A percentile compares a stretch with the other conserved stretches of the same genome.
Evolutionary conservation across 2,113 vertebrate genomes (phyloP).

Genomic region (Fulmarus glacialis): DNA sequence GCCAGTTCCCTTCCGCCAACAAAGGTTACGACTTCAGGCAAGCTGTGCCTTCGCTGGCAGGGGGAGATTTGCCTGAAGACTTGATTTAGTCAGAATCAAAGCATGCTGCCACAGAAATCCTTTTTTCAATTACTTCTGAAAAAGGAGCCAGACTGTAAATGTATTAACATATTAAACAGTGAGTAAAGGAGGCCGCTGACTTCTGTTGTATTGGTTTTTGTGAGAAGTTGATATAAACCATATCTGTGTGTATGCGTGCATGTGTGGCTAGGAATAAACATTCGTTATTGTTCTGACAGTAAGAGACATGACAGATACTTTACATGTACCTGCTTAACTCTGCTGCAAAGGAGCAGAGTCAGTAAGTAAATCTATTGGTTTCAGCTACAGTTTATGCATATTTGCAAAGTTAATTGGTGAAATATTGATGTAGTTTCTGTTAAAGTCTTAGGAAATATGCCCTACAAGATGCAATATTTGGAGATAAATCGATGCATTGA

Average conservation of each 20-base stretch:
- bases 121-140: constrained; percentile 72
- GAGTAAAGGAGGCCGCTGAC: constrained; percentile 3
- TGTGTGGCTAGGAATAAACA: background rate
- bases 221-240: background rate
- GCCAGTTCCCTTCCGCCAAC: constrained; percentile 70
- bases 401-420: background rate
- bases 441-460: background rate
- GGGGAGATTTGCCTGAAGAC: constrained; percentile 68
- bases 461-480: background rate
- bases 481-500: background rate
- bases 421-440: background rate
- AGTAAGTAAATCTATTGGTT: background rate
- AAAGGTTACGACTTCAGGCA: constrained; percentile 80
- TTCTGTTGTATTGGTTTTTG: background rate
- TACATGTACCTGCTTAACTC: background rate
- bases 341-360: background rate
- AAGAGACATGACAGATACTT: background rate
- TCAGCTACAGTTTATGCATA: background rate
- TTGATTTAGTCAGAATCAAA: constrained; percentile 77
- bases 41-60: constrained; percentile 67
- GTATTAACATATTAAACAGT: constrained; percentile 49
- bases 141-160: constrained; percentile 57
- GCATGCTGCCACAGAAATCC: constrained; percentile 65
- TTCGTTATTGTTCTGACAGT: background rate
- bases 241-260: background rate